Base-by-base conservation (phyloP, 2,113 vertebrate species). In the Stegastes partitus region DNA sequence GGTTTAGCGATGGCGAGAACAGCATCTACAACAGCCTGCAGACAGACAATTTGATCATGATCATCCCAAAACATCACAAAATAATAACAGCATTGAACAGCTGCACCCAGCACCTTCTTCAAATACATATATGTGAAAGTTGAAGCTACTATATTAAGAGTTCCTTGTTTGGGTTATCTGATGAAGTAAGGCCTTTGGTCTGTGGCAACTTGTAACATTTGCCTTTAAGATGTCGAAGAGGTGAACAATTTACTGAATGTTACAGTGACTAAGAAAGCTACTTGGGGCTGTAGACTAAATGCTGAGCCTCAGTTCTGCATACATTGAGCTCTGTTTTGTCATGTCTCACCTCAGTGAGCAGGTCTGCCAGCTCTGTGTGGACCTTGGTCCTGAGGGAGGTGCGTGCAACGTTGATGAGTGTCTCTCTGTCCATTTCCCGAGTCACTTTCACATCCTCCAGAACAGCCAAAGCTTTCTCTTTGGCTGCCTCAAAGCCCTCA, bases 331-430 rank as follows among this genome's bases (percentile, higher is more conserved):
- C 5, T 0, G 22, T 21, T 53, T 19, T 14, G 25, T 53, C 2
- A 18, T 10, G 16, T 53, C 86, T 81, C 68, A 96, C 98, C 96
- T 99, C 98, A 8, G 98, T 99, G 23, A 99, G 94, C 80, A 99
- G 92, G 82, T 99, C 97, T 19, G 97, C 98, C 64, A 99, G 95
- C 77, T 98, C 96, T 0, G 87, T 39, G 6, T 99, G 97, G 67
- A 99, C 97, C 91, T 99, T 99, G 22, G 98, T 99, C 54, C 96
- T 94, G 1, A 99, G 96, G 18, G 98, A 99, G 21, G 98, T 98
- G 59, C 95, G 95, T 54, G 98, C 98, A 49, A 99, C 97, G 8
- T 96, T 94, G 3, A 96, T 91, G 21, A 99, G 97, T 0, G 94
- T 98, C 91, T 98, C 97, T 76, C 97, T 93, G 90, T 98, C 97